These are phyloP conservation scores for Anguilla japonica DNA, from an alignment of 2,113 vertebrate genomes.

Conservation along the genomic window DNA sequence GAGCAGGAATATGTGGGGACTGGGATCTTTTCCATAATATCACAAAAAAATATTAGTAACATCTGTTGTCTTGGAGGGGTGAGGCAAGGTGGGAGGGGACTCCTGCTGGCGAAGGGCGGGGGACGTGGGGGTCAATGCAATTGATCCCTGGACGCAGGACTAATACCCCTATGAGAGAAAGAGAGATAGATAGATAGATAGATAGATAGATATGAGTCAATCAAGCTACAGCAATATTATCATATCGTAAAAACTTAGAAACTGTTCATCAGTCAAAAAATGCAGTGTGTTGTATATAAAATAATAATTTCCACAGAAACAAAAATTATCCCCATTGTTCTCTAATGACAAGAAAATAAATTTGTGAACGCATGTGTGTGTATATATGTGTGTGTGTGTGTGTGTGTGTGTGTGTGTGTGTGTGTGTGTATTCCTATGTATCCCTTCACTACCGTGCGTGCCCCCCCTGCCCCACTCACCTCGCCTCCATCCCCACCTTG, in stretches of 20 bases:
- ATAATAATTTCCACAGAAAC: too few species aligned
- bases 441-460: not conserved
- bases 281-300: too few species aligned
- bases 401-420: too few species aligned
- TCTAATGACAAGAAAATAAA: too few species aligned
- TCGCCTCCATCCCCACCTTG: constrained; percentile 72
- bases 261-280: too few species aligned
- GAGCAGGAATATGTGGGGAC: constrained; percentile 35
- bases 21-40: constrained; percentile 66
- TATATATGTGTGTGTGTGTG: too few species aligned
- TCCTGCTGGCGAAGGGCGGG: constrained; percentile 31
- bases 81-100: constrained; percentile 42
- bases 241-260: too few species aligned
- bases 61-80: constrained; percentile 63
- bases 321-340: too few species aligned
- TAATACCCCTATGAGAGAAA: constrained; percentile 66
- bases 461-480: constrained; percentile 49
- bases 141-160: constrained; percentile 32
- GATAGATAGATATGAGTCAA: too few species aligned
- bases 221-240: too few species aligned
- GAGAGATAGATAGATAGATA: not conserved
- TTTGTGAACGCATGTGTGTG: too few species aligned
- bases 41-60: constrained; percentile 71
- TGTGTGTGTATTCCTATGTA: too few species aligned
- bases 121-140: constrained; percentile 38